phyloP scores from a whole-genome alignment of 2,888 invertebrate species.

The Brenthis hecate region DNA sequence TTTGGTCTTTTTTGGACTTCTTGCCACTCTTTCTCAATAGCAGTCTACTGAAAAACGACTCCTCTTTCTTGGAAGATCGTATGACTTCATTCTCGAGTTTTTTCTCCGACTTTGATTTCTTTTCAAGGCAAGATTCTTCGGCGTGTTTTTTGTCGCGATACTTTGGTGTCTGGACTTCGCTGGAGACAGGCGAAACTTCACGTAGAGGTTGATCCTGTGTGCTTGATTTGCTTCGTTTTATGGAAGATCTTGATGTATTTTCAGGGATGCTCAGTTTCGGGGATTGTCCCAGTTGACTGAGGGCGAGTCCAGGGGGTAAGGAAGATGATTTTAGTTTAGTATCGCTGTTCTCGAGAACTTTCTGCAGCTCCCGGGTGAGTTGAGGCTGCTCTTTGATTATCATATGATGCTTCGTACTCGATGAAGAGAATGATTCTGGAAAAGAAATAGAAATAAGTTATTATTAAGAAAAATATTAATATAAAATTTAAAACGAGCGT shows the following conservation, averaged over 20 bases:
- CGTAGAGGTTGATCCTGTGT: slow-evolving; percentile 72
- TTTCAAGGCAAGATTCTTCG: slow-evolving; percentile 77
- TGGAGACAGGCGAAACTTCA: slow-evolving; percentile 62
- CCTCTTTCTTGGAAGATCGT: slow-evolving; percentile 78
- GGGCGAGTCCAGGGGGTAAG: slow-evolving; percentile 83
- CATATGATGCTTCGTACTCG: slow-evolving; percentile 74
- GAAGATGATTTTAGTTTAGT: slow-evolving; percentile 85
- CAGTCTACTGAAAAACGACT: slow-evolving; percentile 85
- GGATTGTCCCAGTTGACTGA: slow-evolving; percentile 74
- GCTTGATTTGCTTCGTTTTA: slow-evolving; percentile 77
- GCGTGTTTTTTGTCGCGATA: slow-evolving; percentile 69
- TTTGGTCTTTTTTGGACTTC: slow-evolving; percentile 84
- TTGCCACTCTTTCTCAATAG: slow-evolving; percentile 87
- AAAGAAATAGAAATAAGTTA: slow-evolving; percentile 39
- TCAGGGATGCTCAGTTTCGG: slow-evolving; percentile 80
- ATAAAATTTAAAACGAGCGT: too few species aligned
- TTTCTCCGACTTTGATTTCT: slow-evolving; percentile 76
- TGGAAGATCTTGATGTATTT: slow-evolving; percentile 71
- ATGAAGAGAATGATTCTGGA: slow-evolving; percentile 80
- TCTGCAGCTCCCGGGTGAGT: slow-evolving; percentile 66
- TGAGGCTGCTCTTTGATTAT: slow-evolving; percentile 71
- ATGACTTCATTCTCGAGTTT: slow-evolving; percentile 76
- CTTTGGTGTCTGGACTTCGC: slow-evolving; percentile 51
- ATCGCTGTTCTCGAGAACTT: slow-evolving; percentile 69
- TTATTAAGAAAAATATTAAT: too few species aligned